Evolutionary conservation across 2,113 vertebrate species (phyloP).

Genomic region (Pelobates fuscus): DNA sequence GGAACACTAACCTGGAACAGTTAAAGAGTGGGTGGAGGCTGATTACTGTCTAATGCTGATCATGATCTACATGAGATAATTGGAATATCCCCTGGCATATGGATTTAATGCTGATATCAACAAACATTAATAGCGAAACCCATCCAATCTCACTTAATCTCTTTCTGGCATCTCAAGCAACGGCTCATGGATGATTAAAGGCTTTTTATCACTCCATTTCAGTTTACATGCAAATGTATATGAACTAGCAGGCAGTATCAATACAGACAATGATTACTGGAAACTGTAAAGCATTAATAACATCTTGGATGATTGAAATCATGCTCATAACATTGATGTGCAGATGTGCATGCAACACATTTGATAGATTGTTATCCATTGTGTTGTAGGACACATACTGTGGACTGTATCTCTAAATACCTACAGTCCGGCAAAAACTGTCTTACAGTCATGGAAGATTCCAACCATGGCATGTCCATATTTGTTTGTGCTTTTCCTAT

Average conservation of each 20-base stretch:
- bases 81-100: constrained; percentile 36
- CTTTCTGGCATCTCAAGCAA: constrained; percentile 31
- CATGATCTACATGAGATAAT: constrained; percentile 15
- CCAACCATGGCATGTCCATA: too few species aligned
- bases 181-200: constrained; percentile 23
- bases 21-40: constrained; percentile 13
- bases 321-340: too few species aligned
- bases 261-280: too few species aligned
- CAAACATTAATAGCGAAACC: constrained; percentile 36
- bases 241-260: neutral
- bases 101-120: constrained; percentile 43
- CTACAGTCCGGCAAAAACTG: too few species aligned
- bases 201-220: constrained; percentile 19
- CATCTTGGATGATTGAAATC: too few species aligned
- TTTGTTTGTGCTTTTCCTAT: too few species aligned
- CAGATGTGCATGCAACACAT: too few species aligned
- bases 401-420: too few species aligned
- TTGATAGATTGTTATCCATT: too few species aligned
- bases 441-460: too few species aligned
- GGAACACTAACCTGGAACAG: neutral
- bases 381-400: too few species aligned
- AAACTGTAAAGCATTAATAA: too few species aligned
- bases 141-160: constrained; percentile 27
- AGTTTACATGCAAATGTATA: constrained; percentile 15
- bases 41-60: constrained; percentile 16